Percentiles rank a stretch among this genome's conserved stretches.
These are phyloP conservation scores for Acronicta aceris DNA, from an alignment of 2,888 invertebrate species.

Conservation along the genomic window DNA sequence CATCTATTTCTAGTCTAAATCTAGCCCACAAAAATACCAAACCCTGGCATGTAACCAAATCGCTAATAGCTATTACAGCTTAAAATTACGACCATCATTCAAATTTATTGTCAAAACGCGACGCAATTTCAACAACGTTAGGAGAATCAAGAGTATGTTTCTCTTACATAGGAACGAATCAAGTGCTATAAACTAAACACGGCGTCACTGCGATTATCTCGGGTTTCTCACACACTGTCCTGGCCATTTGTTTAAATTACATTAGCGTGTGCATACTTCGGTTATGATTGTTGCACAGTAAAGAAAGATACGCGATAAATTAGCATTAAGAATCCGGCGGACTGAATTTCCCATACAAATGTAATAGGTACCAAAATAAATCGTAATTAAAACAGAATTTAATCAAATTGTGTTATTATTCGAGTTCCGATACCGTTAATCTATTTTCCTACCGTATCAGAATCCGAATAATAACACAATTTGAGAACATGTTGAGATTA, in stretches of 20 bases:
- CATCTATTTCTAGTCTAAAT: background rate
- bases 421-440: too few relatives aligned
- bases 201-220: slow-evolving; percentile 79
- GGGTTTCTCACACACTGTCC: slow-evolving; percentile 86
- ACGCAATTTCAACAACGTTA: slow-evolving; percentile 23
- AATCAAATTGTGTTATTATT: too few relatives aligned
- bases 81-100: slow-evolving; percentile 21
- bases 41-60: slow-evolving; percentile 10
- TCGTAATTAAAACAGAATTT: too few relatives aligned
- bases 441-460: too few relatives aligned
- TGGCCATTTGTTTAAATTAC: slow-evolving; percentile 87
- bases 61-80: slow-evolving; percentile 10
- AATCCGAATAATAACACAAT: too few relatives aligned
- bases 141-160: slow-evolving; percentile 26
- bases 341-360: too few relatives aligned
- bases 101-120: slow-evolving; percentile 26
- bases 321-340: too few relatives aligned
- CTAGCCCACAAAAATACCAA: background rate
- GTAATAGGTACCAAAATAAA: too few relatives aligned
- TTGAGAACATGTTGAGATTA: too few relatives aligned
- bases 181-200: slow-evolving; percentile 73
- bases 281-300: slow-evolving; percentile 44
- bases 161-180: slow-evolving; percentile 63
- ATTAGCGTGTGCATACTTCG: slow-evolving; percentile 83
- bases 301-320: background rate